Base-by-base conservation (phyloP, 2,888 invertebrate genomes). In the Meloe dianella region DNA sequence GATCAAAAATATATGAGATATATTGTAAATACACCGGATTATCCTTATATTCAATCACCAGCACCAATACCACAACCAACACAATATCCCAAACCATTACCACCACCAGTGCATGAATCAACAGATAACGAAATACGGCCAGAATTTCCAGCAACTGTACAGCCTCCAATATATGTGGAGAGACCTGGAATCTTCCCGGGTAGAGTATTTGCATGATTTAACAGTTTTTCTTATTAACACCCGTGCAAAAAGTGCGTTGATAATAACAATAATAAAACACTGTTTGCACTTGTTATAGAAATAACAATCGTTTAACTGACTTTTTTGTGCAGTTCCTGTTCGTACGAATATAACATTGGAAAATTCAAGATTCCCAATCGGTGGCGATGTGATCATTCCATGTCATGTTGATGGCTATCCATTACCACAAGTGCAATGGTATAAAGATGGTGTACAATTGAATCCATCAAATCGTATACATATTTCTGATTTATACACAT, bases 331-430 rank as follows among this genome's bases (percentile, higher is more conserved):
- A 88, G 92, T 89, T 60, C 90, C 91, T 47, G 91, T 93, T 22
- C 85, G 83, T 69, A 89, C 91, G 2, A 88, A 88, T 65, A 87
- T 95, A 67, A 85, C 86, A 0, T 81, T 88, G 66, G 85, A 86
- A 59, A 84, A 85, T 71, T 85, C 85, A n/a, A 85, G 84, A 61
- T 89, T 90, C 81, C 85, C 88, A 2, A 86, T 89, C 56, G 93
- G 92, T 66, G 86, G 89, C 32, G 90, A 91, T 75, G 86, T 95
- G 73, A 87, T 85, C 54, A 86, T 96, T 69, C 88, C 87, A 14
- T 96, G 95, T 80, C 88, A 89, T 35, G 92, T 93, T 57, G 90
- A 90, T 72, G 95, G 95, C 4, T 90, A 90, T 83, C 95, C 95
- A 0, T 84, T 85, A 63, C 94, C 95, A 3, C 85, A 86, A 71